Conservation (phyloP, 1,140 invertebrate genomes). For the Hypothenemus hampei region DNA sequence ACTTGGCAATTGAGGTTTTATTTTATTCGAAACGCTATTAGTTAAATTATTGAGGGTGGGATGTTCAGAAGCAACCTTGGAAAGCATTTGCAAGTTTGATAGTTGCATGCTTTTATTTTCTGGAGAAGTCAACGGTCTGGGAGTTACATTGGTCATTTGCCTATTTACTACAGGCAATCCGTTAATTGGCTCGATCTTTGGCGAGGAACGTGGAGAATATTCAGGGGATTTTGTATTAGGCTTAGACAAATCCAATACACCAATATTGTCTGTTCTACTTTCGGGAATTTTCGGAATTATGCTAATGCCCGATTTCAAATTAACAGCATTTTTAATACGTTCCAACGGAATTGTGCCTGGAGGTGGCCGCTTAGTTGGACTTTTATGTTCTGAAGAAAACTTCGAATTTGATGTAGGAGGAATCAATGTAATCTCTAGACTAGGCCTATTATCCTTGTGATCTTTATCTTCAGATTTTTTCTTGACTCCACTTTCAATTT, state of each 20-base stretch:
- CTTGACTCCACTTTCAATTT: constrained; percentile 40
- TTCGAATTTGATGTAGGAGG: constrained; percentile 12
- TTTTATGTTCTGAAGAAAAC: constrained; percentile 21
- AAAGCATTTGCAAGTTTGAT: constrained; percentile 44
- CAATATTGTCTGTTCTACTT: constrained; percentile 36
- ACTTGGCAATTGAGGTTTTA: constrained; percentile 35
- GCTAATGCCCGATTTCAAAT: constrained; percentile 40
- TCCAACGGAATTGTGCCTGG: constrained; percentile 43
- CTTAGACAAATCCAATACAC: constrained; percentile 41
- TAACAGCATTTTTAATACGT: constrained; percentile 39
- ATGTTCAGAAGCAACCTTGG: constrained; percentile 41
- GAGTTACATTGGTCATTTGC: constrained; percentile 21
- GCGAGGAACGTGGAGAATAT: constrained; percentile 22
- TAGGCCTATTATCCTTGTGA: constrained; percentile 40
- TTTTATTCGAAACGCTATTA: constrained; percentile 23
- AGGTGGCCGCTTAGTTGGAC: constrained; percentile 37
- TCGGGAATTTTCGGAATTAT: constrained; percentile 39
- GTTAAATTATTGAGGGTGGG: constrained; percentile 33
- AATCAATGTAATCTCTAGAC: constrained; percentile 43
- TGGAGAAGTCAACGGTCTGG: constrained; percentile 12
- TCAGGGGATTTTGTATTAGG: constrained; percentile 29
- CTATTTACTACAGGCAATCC: constrained; percentile 24
- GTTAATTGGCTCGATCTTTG: constrained; percentile 29
- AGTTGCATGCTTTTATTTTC: constrained; percentile 32
- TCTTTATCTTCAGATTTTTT: constrained; percentile 33